phyloP scores from a whole-genome alignment of 2,888 invertebrate species.

The Lithophane ornitopus region DNA sequence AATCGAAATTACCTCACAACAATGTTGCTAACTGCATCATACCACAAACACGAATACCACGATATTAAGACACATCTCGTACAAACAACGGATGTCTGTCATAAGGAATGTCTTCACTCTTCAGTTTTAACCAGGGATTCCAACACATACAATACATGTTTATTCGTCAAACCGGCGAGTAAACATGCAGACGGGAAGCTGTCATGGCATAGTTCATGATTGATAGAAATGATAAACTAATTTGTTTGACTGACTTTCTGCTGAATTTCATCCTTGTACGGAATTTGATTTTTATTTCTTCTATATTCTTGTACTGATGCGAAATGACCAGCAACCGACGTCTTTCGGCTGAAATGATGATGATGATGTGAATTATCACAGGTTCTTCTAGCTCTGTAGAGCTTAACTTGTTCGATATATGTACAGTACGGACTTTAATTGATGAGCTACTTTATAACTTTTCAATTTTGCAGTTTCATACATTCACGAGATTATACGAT shows the following conservation, averaged over 20 bases:
- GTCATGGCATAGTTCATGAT: conserved; percentile 14
- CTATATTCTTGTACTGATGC: not conserved
- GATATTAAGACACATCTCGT: conserved; percentile 29
- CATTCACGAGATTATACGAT: too few species aligned
- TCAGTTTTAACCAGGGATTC: not conserved
- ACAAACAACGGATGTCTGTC: not conserved
- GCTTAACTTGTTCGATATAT: not conserved
- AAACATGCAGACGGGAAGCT: conserved; percentile 17
- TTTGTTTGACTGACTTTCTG: not conserved
- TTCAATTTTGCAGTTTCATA: too few species aligned
- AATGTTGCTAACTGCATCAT: conserved; percentile 11
- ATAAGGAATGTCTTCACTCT: not conserved
- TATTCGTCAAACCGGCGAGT: conserved; percentile 7
- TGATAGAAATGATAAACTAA: conserved; percentile 1
- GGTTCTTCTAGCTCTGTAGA: not conserved
- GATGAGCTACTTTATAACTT: too few species aligned
- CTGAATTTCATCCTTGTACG: not conserved
- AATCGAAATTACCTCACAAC: conserved; percentile 17
- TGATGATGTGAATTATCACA: not conserved
- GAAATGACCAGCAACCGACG: not conserved
- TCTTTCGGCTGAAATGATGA: not conserved
- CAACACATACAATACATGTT: conserved; percentile 8
- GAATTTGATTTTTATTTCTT: not conserved
- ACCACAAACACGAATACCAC: not conserved
- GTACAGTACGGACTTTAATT: too few species aligned